A percentile compares a stretch with the other conserved stretches of the same genome.
Evolutionary conservation across 2,888 invertebrate genomes (phyloP).

Genomic region (Aphidius colemani): DNA sequence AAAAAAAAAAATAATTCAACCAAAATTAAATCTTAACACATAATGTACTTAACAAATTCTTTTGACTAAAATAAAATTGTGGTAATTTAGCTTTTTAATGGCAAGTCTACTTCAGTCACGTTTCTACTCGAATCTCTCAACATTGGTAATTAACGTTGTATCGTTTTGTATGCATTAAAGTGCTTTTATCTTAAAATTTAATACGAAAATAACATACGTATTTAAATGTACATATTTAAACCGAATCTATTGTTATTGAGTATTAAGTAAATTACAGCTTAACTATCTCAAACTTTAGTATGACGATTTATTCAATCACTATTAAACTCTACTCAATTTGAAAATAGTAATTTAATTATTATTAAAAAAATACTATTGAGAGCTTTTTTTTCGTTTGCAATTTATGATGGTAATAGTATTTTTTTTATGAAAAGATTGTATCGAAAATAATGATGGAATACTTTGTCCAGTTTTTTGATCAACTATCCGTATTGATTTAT

Average conservation of each 20-base stretch:
- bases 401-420: neutral
- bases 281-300: neutral
- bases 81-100: too few species aligned
- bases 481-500: too few species aligned
- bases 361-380: too few species aligned
- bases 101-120: slow-evolving; percentile 2
- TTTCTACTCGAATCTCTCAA: slow-evolving; percentile 15
- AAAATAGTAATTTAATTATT: too few species aligned
- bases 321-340: too few species aligned
- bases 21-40: too few species aligned
- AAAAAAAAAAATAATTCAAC: too few species aligned
- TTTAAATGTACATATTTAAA: neutral
- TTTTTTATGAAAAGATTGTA: neutral
- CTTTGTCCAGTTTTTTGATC: too few species aligned
- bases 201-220: neutral
- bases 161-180: neutral
- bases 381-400: neutral
- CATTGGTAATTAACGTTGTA: slow-evolving; percentile 8
- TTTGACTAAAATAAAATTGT: slow-evolving; percentile 9
- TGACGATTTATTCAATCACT: too few species aligned
- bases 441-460: too few species aligned
- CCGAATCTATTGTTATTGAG: neutral
- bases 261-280: slow-evolving; percentile 12
- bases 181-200: too few species aligned
- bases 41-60: neutral